Conservation (phyloP, 2,113 vertebrate species). For the Lepus europaeus region DNA sequence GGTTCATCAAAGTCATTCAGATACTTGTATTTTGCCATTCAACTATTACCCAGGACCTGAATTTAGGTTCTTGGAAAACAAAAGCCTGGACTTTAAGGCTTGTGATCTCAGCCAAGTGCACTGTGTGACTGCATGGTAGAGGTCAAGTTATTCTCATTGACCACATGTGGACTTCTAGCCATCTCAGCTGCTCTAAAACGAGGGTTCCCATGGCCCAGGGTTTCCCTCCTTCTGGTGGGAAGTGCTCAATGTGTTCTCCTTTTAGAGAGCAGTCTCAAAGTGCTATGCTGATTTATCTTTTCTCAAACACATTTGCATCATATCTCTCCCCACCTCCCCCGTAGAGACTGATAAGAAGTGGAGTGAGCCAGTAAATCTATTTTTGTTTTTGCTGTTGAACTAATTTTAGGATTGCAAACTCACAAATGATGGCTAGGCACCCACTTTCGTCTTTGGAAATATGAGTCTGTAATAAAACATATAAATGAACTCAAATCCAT, state of each 20-base stretch:
- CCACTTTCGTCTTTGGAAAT: constrained; percentile 52
- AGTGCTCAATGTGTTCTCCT: neutral
- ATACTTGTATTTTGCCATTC: accelerated
- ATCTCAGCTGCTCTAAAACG: neutral
- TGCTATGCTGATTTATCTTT: neutral
- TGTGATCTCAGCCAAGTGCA: accelerated
- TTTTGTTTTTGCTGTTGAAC: neutral
- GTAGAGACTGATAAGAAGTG: neutral
- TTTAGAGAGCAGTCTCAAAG: neutral
- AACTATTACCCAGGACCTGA: neutral
- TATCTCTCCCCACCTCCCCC: neutral
- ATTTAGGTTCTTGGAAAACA: neutral
- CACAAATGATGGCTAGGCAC: neutral
- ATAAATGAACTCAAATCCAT: constrained; percentile 48
- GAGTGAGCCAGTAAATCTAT: constrained; percentile 30
- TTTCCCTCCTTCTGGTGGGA: neutral
- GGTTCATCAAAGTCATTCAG: neutral
- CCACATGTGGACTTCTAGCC: neutral
- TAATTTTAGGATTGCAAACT: constrained; percentile 58
- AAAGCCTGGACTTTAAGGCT: no score
- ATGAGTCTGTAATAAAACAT: neutral
- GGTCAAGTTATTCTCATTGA: no score
- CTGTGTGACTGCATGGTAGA: accelerated
- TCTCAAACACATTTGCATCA: neutral
- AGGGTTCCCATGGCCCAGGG: accelerated